Conservation (phyloP, 1,140 invertebrate species). For the Meteorus sp. region DNA sequence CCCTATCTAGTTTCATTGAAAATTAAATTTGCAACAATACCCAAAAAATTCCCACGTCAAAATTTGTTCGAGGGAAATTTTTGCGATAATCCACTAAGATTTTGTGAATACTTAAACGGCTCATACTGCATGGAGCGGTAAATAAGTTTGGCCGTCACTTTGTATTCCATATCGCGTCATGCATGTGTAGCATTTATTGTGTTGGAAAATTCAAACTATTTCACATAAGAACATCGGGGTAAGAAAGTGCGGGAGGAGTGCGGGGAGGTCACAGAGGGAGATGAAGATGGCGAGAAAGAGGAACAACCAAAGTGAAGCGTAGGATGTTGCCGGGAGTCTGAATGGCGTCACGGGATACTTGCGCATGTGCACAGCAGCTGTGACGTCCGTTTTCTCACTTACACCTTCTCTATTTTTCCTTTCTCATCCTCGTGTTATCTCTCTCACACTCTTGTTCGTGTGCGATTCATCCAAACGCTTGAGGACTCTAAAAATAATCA, state of each 20-base stretch:
- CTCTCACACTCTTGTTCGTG: neutral
- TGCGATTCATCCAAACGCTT: conserved; percentile 12
- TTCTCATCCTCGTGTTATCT: conserved; percentile 7
- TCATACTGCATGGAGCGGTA: no score
- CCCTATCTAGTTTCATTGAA: no score
- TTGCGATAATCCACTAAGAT: no score
- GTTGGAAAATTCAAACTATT: no score
- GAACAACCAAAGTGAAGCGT: neutral
- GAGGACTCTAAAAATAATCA: conserved; percentile 45
- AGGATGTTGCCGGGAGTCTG: conserved; percentile 30
- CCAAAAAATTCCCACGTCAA: no score
- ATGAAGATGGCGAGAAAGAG: neutral
- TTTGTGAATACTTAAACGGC: no score
- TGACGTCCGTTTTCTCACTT: conserved; percentile 30
- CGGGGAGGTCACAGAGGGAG: neutral
- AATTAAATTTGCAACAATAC: no score
- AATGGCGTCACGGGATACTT: conserved; percentile 35
- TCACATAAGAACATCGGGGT: no score
- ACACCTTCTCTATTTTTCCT: neutral
- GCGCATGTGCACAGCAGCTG: conserved; percentile 47
- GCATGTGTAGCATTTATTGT: conserved; percentile 25
- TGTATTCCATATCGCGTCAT: neutral
- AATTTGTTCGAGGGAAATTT: no score
- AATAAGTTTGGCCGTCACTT: no score
- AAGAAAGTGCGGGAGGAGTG: no score